A percentile compares a stretch with the other conserved stretches of the same genome.
phyloP scores from a whole-genome alignment of 2,797 vertebrate species.

The Amazonetta brasiliensis region DNA sequence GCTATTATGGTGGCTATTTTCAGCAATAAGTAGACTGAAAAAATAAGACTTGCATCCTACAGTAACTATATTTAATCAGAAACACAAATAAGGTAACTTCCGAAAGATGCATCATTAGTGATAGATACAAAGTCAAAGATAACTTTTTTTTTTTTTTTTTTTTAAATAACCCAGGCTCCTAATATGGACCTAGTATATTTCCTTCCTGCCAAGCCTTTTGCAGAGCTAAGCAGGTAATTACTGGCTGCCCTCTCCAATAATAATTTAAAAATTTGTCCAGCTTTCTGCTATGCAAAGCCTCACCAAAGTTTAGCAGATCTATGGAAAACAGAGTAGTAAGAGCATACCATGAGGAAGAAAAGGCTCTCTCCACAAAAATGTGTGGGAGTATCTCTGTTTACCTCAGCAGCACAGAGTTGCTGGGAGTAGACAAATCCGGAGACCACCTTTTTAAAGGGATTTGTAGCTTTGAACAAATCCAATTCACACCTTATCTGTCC shows the following conservation, averaged over 20 bases:
- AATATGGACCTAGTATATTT: neutral
- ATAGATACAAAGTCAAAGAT: neutral
- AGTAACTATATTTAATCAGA: neutral
- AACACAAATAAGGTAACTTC: neutral
- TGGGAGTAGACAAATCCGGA: neutral
- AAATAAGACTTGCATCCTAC: neutral
- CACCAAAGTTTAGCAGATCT: neutral
- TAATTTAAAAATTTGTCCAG: neutral
- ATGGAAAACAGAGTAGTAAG: neutral
- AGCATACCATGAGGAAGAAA: neutral
- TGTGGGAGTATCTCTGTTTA: neutral
- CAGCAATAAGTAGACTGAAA: neutral
- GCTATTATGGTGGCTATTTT: neutral
- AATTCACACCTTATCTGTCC: slow-evolving; percentile 35
- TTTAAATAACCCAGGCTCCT: neutral
- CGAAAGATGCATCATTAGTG: neutral
- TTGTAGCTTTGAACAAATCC: slow-evolving; percentile 13
- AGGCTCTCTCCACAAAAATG: neutral
- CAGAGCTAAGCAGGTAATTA: neutral
- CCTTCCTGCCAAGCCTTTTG: neutral
- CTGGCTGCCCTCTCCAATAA: neutral
- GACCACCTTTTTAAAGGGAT: neutral
- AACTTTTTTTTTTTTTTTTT: neutral
- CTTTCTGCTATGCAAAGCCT: neutral
- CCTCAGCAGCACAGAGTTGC: neutral